These are phyloP conservation scores for Acrossocheilus fasciatus DNA, from an alignment of 2,797 vertebrate genomes.

Conservation along the genomic window DNA sequence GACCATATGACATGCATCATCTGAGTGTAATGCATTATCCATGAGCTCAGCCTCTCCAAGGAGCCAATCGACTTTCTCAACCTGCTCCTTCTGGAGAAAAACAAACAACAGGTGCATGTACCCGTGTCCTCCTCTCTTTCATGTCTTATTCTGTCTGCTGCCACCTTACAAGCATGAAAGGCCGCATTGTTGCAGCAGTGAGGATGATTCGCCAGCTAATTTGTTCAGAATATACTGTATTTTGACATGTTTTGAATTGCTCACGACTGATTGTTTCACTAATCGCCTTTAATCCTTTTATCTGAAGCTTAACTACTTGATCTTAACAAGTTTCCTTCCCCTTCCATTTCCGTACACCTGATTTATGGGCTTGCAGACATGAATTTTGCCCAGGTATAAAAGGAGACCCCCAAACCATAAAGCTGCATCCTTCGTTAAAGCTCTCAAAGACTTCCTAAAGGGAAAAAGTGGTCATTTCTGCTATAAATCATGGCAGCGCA, in stretches of 20 bases:
- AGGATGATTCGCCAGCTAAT: neutral
- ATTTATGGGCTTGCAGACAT: constrained; percentile 29
- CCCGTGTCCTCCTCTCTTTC: constrained; percentile 53
- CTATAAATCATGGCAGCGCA: constrained; percentile 75
- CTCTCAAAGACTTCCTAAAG: constrained; percentile 76
- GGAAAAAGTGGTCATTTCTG: constrained; percentile 72
- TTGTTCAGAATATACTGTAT: neutral
- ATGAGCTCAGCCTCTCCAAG: constrained; percentile 57
- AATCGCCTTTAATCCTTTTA: constrained; percentile 14
- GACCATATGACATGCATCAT: constrained; percentile 53
- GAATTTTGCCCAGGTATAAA: constrained; percentile 41
- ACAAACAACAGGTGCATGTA: constrained; percentile 61
- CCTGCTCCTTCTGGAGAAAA: constrained; percentile 62
- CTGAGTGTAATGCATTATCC: constrained; percentile 57
- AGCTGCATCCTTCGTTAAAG: constrained; percentile 63
- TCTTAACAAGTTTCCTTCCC: constrained; percentile 39
- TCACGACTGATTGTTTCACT: constrained; percentile 9
- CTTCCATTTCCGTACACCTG: constrained; percentile 27
- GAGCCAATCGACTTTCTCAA: constrained; percentile 54
- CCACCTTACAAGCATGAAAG: neutral
- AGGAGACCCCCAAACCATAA: constrained; percentile 44
- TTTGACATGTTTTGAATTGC: neutral
- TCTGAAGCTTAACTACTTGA: constrained; percentile 23
- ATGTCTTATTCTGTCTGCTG: constrained; percentile 53
- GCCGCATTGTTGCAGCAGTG: neutral